Percentiles rank a stretch among this genome's conserved stretches.
Conservation (phyloP, 1,140 invertebrate species). For the Copidosoma floridanum region DNA sequence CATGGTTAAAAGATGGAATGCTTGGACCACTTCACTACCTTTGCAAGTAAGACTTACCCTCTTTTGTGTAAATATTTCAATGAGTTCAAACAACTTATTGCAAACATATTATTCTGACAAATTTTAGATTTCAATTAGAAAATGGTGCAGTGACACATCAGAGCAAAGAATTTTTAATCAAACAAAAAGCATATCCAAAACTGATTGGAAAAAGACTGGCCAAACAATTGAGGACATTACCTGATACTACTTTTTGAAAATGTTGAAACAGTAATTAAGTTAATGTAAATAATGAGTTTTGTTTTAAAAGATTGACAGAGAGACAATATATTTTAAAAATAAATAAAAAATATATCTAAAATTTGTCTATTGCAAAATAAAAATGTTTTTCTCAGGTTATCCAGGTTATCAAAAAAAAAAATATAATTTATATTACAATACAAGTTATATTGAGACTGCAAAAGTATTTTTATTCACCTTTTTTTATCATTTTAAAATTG, state of each 20-base stretch:
- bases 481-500: conserved; percentile 38
- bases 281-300: conserved; percentile 22
- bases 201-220: conserved; percentile 76
- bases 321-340: conserved; percentile 17
- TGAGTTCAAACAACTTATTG: not conserved
- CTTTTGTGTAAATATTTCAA: no score
- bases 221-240: conserved; percentile 54
- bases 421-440: not conserved
- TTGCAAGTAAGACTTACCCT: conserved; percentile 61
- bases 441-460: no score
- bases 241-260: conserved; percentile 34
- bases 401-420: no score
- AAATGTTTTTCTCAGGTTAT: no score
- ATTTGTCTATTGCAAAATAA: no score
- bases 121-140: conserved; percentile 68
- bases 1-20: conserved; percentile 66
- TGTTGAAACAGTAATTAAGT: not conserved
- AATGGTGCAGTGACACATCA: conserved; percentile 91
- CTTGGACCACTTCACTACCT: conserved; percentile 77
- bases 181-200: conserved; percentile 82
- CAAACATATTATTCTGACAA: no score
- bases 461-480: no score
- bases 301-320: conserved; percentile 11
- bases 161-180: conserved; percentile 85
- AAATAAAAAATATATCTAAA: no score